Evolutionary conservation across 2,113 vertebrate genomes (phyloP), one percentile per base, ranked within the genome.

Genomic region (Haemorhous mexicanus): DNA sequence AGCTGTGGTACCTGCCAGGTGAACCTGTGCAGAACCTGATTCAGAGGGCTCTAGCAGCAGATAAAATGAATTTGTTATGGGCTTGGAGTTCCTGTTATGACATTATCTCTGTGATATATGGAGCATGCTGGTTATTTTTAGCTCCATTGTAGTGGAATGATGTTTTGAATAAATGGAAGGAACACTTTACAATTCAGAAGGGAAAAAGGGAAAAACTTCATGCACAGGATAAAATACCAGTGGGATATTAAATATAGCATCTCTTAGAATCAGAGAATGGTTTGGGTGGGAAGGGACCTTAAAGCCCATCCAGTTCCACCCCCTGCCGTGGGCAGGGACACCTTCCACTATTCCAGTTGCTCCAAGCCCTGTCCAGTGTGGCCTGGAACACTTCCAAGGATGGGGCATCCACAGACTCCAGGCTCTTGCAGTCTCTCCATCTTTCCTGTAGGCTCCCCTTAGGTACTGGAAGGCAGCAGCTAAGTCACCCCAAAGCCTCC

Each of bases 51-150:
- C 44, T 11, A 73, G 43, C 59, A 95, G 75, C 53, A 84, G 96
- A 88, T 78, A 83, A 86, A 82, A 83, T 62, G 10, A 24, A 93
- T 92, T 87, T 80, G 44, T 93, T 94, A 50, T 6, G 75, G 90
- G 50, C 44, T 64, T 13, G 23, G 83, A 93, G 85, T 96, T 97
- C 96, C 96, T 96, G 91, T 95, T 96, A 69, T 91, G 93, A 94
- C 95, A 94, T 82, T 93, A 93, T 95, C 89, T 89, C 56, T 89
- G 47, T 89, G 93, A 94, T 94, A 64, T n/a, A 95, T 70, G 62
- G 49, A 92, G 46, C 39, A 6, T 28, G 61, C 9, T 52, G 63
- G 33, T 24, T 96, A 92, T 95, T 95, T 94, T 96, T 93, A 95
- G 72, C 27, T 82, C 82, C 52, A 83, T 83, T 95, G 92, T 95